A percentile compares a stretch with the other conserved stretches of the same genome.
Conservation (phyloP, 2,113 vertebrate species). For the Alligator sinensis region DNA sequence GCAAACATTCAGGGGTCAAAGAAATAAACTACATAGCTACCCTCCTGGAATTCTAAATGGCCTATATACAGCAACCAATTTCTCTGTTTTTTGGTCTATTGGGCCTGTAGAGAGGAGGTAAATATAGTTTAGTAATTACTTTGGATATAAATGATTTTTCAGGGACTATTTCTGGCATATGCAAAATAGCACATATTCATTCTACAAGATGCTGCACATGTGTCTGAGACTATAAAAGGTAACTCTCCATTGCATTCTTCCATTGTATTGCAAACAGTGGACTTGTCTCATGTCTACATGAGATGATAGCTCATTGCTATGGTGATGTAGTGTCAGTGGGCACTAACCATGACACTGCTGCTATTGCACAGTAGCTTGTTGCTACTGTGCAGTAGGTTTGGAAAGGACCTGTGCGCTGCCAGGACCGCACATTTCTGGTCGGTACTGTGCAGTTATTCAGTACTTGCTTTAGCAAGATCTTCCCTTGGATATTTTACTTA, state of each 20-base stretch:
- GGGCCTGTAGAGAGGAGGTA: background rate
- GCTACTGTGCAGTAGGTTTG: no score
- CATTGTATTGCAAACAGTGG: background rate
- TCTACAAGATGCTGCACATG: background rate
- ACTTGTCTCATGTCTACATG: no score
- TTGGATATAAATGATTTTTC: conserved; percentile 6
- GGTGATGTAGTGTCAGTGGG: no score
- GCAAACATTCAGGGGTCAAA: background rate
- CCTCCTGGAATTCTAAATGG: background rate
- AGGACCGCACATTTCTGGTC: no score
- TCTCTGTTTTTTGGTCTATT: background rate
- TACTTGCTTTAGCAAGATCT: no score
- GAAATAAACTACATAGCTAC: background rate
- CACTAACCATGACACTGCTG: no score
- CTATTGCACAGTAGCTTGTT: no score
- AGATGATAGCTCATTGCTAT: no score
- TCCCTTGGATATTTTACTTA: no score
- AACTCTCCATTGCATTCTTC: background rate
- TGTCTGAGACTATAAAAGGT: background rate
- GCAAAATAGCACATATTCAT: background rate
- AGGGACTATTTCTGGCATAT: background rate
- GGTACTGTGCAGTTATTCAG: no score
- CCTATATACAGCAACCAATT: background rate
- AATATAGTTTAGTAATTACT: background rate
- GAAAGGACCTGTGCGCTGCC: no score